Base-by-base conservation (phyloP, 2,113 vertebrate genomes). In the Sarotherodon lohbergeri region DNA sequence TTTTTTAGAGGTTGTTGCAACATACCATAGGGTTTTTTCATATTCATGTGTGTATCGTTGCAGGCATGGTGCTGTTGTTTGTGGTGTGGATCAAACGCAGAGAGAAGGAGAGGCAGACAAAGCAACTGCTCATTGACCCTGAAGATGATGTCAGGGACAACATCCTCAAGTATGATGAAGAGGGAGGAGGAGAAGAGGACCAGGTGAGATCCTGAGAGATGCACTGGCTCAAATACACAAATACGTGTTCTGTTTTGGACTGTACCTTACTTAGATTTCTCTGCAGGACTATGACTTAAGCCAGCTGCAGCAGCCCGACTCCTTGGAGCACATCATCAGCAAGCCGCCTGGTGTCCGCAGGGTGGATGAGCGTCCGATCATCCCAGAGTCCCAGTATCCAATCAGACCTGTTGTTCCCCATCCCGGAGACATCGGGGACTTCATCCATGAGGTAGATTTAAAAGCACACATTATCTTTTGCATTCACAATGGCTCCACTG, bases 81-180 rank as follows among this genome's bases (percentile, higher is more conserved):
- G 97, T 98, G 71, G 92, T 97, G 91, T 99, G 98, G 98, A 98
- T 98, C 96, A 98, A 97, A 83, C 97, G 98, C 24, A 95, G 97
- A 66, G 98, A 99, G 93, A 98, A 98, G 92, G 98, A 98, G 87
- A 95, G 98, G 1, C 98, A 99, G 90, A 98, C 97, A 0, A 99
- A 99, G 92, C 98, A 99, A 96, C 96, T 99, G 50, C 97, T 99
- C 17, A 99, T 99, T 2, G 98, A 99, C 95, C 98, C 98, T 0
- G 98, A 99, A 92, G 98, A 99, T 0, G 98, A 99, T 0, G 98
- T 99, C 84, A 96, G 98, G 4, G 98, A 99, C 95, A 99, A 99
- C 90, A 99, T 99, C 90, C 97, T 99, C 63, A 99, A 99, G 94
- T 99, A 99, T 0, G 98, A 99, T 0, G 98, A 99, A 81, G 98